These are phyloP conservation scores for Octonoba sinensis DNA, from an alignment of 2,888 invertebrate species.

Conservation along the genomic window DNA sequence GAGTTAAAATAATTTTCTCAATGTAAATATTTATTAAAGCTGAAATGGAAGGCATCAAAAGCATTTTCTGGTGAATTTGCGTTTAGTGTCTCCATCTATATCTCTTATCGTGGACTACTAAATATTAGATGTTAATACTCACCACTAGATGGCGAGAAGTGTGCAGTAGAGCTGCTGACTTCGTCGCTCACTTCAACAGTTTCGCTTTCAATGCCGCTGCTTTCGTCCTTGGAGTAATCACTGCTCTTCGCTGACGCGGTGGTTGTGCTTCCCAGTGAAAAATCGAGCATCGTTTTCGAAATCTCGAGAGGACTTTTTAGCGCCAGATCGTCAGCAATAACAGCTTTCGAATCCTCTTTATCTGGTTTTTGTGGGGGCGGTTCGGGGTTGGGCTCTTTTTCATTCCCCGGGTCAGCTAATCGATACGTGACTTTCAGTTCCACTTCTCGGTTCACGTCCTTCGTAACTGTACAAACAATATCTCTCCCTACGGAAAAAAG, in stretches of 20 bases:
- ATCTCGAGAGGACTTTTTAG: too few species aligned
- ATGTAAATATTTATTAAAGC: too few species aligned
- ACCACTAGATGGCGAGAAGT: slow-evolving; percentile 48
- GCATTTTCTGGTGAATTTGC: too few species aligned
- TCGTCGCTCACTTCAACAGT: slow-evolving; percentile 11
- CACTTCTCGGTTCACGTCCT: slow-evolving; percentile 62
- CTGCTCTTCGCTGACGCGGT: background rate
- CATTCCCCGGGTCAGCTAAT: slow-evolving; percentile 25
- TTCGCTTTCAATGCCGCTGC: slow-evolving; percentile 23
- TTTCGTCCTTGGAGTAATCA: background rate
- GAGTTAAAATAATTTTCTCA: too few species aligned
- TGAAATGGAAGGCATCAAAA: background rate
- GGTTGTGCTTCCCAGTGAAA: too few species aligned
- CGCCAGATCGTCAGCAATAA: too few species aligned
- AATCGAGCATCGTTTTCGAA: too few species aligned
- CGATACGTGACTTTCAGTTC: slow-evolving; percentile 58
- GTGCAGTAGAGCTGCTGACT: slow-evolving; percentile 13
- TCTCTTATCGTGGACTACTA: background rate
- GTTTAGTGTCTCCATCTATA: slow-evolving; percentile 38
- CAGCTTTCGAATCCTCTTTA: too few species aligned
- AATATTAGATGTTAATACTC: slow-evolving; percentile 14
- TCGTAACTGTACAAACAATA: slow-evolving; percentile 53
- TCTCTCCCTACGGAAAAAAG: slow-evolving; percentile 32
- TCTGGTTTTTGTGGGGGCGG: too few species aligned
- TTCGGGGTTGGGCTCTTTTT: background rate